Conservation (phyloP, 2,113 vertebrate species). For the Podilymbus podiceps region DNA sequence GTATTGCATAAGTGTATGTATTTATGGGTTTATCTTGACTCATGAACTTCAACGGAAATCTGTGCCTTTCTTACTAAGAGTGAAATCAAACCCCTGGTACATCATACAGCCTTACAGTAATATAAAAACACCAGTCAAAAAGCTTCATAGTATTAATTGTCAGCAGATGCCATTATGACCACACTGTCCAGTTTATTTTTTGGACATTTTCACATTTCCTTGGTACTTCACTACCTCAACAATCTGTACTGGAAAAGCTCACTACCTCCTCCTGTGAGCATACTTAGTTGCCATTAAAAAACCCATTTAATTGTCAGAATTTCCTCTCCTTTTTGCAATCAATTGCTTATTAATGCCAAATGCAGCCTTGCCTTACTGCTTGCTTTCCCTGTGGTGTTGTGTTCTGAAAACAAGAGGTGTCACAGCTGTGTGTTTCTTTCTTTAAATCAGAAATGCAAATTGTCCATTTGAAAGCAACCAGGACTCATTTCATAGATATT, state of each 20-base stretch:
- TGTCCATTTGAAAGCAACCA: constrained; percentile 42
- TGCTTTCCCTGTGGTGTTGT: constrained; percentile 28
- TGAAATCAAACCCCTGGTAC: neutral
- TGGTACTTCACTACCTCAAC: neutral
- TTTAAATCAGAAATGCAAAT: constrained; percentile 52
- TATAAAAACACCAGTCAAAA: neutral
- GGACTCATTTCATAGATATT: constrained; percentile 16
- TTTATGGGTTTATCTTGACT: neutral
- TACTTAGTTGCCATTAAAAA: constrained; percentile 8
- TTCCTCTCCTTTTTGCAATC: constrained; percentile 30
- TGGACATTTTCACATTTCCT: neutral
- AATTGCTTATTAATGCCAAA: constrained; percentile 56
- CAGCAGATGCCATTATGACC: neutral
- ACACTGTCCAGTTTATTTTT: neutral
- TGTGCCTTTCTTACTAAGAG: neutral
- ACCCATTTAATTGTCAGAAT: constrained; percentile 6
- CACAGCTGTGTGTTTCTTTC: constrained; percentile 37
- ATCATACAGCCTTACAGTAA: neutral
- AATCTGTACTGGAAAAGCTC: neutral
- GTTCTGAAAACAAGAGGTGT: constrained; percentile 51
- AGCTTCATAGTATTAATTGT: neutral
- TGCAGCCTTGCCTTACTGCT: neutral
- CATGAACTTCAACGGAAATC: neutral
- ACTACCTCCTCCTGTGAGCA: neutral
- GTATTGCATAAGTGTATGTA: neutral